Conservation (phyloP, 2,797 vertebrate species). For the Rhyacichthys aspro region DNA sequence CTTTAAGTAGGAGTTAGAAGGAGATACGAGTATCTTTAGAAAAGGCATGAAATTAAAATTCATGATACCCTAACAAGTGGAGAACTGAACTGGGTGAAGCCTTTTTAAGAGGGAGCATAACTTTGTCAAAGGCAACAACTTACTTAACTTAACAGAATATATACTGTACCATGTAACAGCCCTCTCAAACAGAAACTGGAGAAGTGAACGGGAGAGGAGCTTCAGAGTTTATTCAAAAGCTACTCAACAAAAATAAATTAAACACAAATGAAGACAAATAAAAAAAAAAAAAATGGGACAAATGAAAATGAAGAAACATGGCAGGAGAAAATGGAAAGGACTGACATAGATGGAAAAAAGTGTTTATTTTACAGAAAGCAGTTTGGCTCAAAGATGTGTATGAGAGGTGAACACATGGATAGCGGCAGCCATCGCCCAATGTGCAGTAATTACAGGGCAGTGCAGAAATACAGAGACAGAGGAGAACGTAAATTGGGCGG, state of each 20-base stretch:
- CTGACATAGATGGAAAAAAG: constrained; percentile 75
- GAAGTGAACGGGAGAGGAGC: constrained; percentile 63
- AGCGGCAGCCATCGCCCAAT: constrained; percentile 67
- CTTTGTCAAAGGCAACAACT: background rate
- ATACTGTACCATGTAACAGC: constrained; percentile 2
- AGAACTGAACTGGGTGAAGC: no score
- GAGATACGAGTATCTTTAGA: no score
- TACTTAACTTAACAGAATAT: no score
- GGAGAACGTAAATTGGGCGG: constrained; percentile 76
- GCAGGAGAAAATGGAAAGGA: constrained; percentile 63
- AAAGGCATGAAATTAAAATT: no score
- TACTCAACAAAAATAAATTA: constrained; percentile 76
- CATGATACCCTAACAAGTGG: background rate
- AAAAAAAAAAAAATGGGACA: constrained; percentile 52
- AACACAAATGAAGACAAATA: constrained; percentile 57
- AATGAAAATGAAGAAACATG: constrained; percentile 67
- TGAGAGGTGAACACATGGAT: constrained; percentile 75
- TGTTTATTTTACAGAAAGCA: constrained; percentile 95
- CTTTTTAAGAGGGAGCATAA: background rate
- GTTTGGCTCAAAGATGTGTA: constrained; percentile 80
- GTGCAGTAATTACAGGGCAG: constrained; percentile 50
- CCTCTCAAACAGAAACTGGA: constrained; percentile 54
- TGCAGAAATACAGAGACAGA: constrained; percentile 71
- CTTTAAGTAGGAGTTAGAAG: no score
- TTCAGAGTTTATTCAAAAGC: constrained; percentile 81